Conservation (phyloP, 2,113 vertebrate genomes). For the Phainopepla nitens region DNA sequence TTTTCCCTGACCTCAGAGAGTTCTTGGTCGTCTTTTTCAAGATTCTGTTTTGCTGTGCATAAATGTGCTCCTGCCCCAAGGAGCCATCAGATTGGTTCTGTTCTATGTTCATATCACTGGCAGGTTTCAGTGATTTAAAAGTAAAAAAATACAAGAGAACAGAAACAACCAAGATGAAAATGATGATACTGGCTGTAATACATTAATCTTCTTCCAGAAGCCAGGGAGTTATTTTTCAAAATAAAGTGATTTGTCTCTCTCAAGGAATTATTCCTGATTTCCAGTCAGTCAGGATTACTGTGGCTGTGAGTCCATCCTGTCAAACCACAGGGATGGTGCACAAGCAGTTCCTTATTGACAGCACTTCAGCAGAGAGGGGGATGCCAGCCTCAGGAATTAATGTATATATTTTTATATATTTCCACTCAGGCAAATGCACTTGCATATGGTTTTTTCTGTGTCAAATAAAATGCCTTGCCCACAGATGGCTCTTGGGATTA, state of each 20-base stretch:
- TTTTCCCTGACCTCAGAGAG: neutral
- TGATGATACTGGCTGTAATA: neutral
- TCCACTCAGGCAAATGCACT: neutral
- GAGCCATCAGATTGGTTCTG: neutral
- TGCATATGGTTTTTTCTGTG: neutral
- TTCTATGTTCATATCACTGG: neutral
- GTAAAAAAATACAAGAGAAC: neutral
- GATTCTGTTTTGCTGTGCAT: neutral
- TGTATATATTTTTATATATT: neutral
- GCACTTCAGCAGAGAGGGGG: neutral
- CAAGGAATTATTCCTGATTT: neutral
- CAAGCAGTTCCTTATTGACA: neutral
- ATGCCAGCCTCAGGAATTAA: neutral
- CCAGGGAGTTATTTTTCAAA: neutral
- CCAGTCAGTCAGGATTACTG: neutral
- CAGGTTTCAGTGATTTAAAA: neutral
- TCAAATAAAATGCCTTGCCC: neutral
- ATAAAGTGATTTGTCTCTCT: neutral
- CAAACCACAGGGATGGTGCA: neutral
- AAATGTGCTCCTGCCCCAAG: neutral
- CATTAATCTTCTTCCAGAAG: neutral
- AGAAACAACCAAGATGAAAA: neutral
- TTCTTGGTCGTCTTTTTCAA: neutral
- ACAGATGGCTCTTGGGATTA: neutral
- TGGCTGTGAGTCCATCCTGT: neutral